Percentiles rank a stretch among this genome's conserved stretches.
Conservation (phyloP, 2,797 vertebrate genomes). For the Fistularia commersonii region DNA sequence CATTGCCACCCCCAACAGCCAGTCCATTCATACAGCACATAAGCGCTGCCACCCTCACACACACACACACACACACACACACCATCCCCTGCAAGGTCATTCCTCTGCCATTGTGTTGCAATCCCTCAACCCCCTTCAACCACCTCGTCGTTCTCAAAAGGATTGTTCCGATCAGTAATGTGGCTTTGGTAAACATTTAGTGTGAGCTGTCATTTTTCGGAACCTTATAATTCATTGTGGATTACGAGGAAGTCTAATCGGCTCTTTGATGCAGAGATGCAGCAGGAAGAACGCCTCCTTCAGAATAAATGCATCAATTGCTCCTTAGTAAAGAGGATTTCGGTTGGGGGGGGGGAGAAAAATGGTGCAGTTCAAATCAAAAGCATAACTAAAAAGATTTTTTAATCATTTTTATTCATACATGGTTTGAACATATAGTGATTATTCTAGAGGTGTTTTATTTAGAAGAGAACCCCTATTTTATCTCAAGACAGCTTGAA, state of each 20-base stretch:
- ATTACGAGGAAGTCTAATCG: too few species aligned
- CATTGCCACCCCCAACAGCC: conserved; percentile 27
- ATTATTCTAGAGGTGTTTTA: too few species aligned
- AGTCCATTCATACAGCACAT: conserved; percentile 53
- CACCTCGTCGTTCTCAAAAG: conserved; percentile 46
- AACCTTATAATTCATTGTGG: not conserved
- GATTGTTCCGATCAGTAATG: conserved; percentile 61
- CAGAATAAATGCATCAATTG: too few species aligned
- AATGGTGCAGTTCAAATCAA: too few species aligned
- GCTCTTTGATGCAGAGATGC: too few species aligned
- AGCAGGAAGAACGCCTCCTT: too few species aligned
- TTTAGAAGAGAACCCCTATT: too few species aligned
- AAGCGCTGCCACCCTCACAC: conserved; percentile 53
- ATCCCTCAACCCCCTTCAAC: conserved; percentile 12
- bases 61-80: conserved; percentile 39
- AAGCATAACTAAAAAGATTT: too few species aligned
- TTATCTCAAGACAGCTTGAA: not conserved
- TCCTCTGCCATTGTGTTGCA: conserved; percentile 57
- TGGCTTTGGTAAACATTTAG: conserved; percentile 71
- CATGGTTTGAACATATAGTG: too few species aligned
- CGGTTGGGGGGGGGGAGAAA: too few species aligned
- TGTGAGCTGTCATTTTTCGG: conserved; percentile 30
- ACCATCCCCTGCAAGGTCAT: conserved; percentile 57
- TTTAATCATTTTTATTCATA: too few species aligned
- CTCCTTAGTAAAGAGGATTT: too few species aligned